A percentile compares a stretch with the other conserved stretches of the same genome.
phyloP scores from a whole-genome alignment of 2,113 vertebrate species.

The Misgurnus anguillicaudatus region DNA sequence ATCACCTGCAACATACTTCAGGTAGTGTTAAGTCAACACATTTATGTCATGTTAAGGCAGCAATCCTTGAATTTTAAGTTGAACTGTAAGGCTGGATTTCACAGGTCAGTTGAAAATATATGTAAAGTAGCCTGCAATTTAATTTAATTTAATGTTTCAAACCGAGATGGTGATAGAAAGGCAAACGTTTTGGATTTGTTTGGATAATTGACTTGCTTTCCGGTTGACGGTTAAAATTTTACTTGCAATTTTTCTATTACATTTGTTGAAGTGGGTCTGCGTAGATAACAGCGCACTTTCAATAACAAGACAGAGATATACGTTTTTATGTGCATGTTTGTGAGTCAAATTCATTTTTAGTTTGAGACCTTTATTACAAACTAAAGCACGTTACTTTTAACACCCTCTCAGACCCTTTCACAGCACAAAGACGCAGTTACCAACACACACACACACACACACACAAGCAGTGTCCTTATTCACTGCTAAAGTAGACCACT shows the following conservation, averaged over 20 bases:
- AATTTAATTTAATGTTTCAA: no score
- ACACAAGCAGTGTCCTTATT: slow-evolving; percentile 65
- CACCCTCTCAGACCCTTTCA: not conserved
- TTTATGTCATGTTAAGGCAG: not conserved
- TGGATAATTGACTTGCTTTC: no score
- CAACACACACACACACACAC: slow-evolving; percentile 58
- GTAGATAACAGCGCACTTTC: slow-evolving; percentile 1
- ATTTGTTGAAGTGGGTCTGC: not conserved
- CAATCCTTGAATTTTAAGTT: not conserved
- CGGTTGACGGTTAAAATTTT: not conserved
- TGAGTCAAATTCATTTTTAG: slow-evolving; percentile 59
- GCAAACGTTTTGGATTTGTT: no score
- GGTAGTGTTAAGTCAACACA: slow-evolving; percentile 10
- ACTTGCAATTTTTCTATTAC: not conserved
- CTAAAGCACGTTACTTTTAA: slow-evolving; percentile 56
- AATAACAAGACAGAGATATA: not conserved
- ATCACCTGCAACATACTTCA: slow-evolving; percentile 5
- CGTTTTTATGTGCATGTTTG: slow-evolving; percentile 10
- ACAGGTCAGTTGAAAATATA: no score
- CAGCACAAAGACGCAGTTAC: not conserved
- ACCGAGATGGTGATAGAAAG: no score
- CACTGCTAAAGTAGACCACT: slow-evolving; percentile 59
- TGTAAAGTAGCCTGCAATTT: no score
- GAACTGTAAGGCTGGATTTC: no score
- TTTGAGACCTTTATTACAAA: slow-evolving; percentile 64